phyloP scores from a whole-genome alignment of 2,797 vertebrate species.

The Smutsia gigantea region DNA sequence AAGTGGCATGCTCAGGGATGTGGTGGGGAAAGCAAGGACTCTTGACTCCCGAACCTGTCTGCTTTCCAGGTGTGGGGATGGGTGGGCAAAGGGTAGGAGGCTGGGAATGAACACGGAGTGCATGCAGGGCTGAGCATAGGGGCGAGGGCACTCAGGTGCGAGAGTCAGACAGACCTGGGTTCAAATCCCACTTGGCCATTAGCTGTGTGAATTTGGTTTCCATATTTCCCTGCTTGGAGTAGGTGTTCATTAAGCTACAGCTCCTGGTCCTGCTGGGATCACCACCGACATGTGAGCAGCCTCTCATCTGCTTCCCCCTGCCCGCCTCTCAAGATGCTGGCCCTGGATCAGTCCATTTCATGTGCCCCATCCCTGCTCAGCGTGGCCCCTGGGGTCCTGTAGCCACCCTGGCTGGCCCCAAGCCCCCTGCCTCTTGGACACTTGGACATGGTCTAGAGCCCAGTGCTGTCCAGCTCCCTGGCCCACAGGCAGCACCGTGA shows the following conservation, averaged over 20 bases:
- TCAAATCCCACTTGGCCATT: background rate
- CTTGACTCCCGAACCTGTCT: background rate
- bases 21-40: background rate
- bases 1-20: background rate
- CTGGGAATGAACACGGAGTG: rapidly evolving
- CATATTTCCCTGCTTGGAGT: background rate
- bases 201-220: background rate
- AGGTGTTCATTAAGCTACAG: background rate
- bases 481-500: background rate
- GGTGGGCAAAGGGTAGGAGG: background rate
- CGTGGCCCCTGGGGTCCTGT: rapidly evolving
- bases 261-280: background rate
- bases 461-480: background rate
- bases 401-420: background rate
- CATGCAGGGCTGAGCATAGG: rapidly evolving
- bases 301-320: background rate
- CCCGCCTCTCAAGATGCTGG: background rate
- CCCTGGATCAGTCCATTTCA: background rate
- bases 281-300: background rate
- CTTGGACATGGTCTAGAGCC: background rate
- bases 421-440: background rate
- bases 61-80: background rate
- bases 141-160: rapidly evolving
- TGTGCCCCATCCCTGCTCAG: background rate
- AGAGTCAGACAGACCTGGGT: background rate